phyloP scores from a whole-genome alignment of 2,113 vertebrate genomes.

The Todiramphus chloris region DNA sequence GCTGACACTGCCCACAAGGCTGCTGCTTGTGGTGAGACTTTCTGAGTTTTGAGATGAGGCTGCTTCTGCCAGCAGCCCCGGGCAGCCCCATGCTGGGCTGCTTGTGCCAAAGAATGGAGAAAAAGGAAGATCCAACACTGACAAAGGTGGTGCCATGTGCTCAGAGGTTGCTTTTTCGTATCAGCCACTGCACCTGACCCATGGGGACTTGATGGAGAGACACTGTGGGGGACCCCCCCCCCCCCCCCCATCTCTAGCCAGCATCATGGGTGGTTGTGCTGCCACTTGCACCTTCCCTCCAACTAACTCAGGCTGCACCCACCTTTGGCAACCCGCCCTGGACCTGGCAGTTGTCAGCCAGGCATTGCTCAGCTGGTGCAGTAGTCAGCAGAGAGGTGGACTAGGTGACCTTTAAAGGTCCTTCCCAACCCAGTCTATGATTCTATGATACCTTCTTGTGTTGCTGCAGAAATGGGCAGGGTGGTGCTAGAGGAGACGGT shows the following conservation, averaged over 20 bases:
- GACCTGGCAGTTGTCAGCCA: neutral
- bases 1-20: neutral
- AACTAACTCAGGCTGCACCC: neutral
- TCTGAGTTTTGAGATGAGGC: neutral
- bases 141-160: neutral
- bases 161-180: neutral
- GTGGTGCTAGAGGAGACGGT: neutral
- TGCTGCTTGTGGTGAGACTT: neutral
- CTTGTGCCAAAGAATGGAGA: neutral
- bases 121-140: fast-evolving
- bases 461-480: neutral
- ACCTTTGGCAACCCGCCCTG: neutral
- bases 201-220: neutral
- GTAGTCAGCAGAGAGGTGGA: no score
- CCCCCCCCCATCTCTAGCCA: neutral
- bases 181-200: neutral
- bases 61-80: neutral
- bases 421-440: no score
- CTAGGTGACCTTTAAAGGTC: no score
- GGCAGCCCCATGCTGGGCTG: neutral
- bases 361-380: no score
- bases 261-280: neutral
- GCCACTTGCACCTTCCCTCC: neutral
- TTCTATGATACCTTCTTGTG: neutral
- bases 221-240: neutral